A percentile compares a stretch with the other conserved stretches of the same genome.
Evolutionary conservation across 2,113 vertebrate genomes (phyloP).

Genomic region (Chaenogobius annularis): DNA sequence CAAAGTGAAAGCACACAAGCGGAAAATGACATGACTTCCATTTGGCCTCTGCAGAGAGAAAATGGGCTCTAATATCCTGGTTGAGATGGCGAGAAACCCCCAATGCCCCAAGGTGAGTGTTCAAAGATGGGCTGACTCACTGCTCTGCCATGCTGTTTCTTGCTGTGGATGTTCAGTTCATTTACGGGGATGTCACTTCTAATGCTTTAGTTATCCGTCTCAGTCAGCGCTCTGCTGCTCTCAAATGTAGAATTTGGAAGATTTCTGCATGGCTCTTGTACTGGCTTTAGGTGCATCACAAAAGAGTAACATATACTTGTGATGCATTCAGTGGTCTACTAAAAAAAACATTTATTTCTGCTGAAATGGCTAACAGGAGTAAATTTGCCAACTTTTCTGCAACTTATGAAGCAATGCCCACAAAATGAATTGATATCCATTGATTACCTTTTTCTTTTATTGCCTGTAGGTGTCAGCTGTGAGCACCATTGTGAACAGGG

Average conservation of each 20-base stretch:
- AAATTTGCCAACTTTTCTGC: too few species aligned
- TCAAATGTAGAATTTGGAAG: neutral
- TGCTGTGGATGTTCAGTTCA: neutral
- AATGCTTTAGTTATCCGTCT: conserved; percentile 23
- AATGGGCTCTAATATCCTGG: conserved; percentile 91
- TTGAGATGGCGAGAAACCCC: conserved; percentile 91
- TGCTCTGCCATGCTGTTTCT: conserved; percentile 5
- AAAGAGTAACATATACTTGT: neutral
- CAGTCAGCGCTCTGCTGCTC: neutral
- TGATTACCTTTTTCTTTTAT: neutral
- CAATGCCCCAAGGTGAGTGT: conserved; percentile 88
- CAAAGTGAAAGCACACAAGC: conserved; percentile 10
- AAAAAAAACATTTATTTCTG: neutral
- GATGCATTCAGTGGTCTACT: neutral
- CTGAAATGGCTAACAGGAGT: neutral
- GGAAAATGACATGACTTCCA: conserved; percentile 26
- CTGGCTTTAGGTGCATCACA: neutral
- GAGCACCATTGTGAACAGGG: conserved; percentile 91
- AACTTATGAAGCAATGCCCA: too few species aligned
- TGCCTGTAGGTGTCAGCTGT: conserved; percentile 87
- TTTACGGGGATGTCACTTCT: conserved; percentile 24
- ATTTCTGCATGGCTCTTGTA: neutral
- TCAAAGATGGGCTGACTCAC: conserved; percentile 18
- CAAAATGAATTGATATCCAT: too few species aligned
- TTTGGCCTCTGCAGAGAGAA: conserved; percentile 81